A percentile compares a stretch with the other conserved stretches of the same genome.
These are phyloP conservation scores for Coregonus ussuriensis DNA, from an alignment of 2,797 vertebrate genomes.

Conservation along the genomic window DNA sequence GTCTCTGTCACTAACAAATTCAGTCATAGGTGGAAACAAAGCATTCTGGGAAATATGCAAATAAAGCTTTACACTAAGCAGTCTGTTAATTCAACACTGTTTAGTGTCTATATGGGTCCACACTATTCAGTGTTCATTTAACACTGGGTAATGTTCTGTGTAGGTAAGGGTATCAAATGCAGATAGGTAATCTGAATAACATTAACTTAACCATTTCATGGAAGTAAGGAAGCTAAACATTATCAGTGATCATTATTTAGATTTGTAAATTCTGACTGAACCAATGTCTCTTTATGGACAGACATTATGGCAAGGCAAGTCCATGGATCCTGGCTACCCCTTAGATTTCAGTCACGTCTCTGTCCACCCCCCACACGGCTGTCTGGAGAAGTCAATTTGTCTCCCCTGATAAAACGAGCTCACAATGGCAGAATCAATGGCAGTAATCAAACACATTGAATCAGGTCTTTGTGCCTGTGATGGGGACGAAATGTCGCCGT, in stretches of 20 bases:
- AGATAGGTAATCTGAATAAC: too few relatives aligned
- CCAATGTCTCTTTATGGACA: neutral
- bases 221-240: neutral
- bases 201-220: neutral
- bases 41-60: too few relatives aligned
- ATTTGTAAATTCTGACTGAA: neutral
- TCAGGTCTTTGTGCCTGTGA: slow-evolving; percentile 59
- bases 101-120: too few relatives aligned
- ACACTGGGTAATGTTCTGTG: too few relatives aligned
- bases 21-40: too few relatives aligned
- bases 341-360: slow-evolving; percentile 43
- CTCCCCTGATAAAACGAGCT: slow-evolving; percentile 62
- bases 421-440: slow-evolving; percentile 63
- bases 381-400: slow-evolving; percentile 65
- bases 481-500: slow-evolving; percentile 44
- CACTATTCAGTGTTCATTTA: too few relatives aligned
- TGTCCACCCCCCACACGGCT: slow-evolving; percentile 37
- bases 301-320: neutral
- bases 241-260: neutral
- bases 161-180: too few relatives aligned
- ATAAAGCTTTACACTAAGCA: too few relatives aligned
- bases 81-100: too few relatives aligned
- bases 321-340: slow-evolving; percentile 8
- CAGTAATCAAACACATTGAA: slow-evolving; percentile 62
- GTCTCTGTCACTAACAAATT: too few relatives aligned